A percentile compares a stretch with the other conserved stretches of the same genome.
Evolutionary conservation across 2,113 vertebrate species (phyloP).

Genomic region (Psittacula cyanocephala): DNA sequence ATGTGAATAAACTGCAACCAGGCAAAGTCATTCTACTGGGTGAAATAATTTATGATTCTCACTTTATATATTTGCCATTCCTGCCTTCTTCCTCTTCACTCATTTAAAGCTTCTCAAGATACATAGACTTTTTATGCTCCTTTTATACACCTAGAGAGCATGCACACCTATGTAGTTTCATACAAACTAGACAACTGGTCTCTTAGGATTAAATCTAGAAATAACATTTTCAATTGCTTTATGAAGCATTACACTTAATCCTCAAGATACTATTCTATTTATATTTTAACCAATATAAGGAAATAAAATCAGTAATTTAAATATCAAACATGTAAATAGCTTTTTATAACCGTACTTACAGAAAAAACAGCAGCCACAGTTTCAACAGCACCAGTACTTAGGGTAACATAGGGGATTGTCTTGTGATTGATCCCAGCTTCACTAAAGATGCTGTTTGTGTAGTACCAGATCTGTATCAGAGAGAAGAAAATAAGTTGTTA

Average conservation of each 20-base stretch:
- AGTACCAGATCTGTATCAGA: slow-evolving; percentile 90
- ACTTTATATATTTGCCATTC: not conserved
- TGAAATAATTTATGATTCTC: not conserved
- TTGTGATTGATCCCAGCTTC: slow-evolving; percentile 79
- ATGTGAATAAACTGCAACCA: not conserved
- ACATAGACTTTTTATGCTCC: not conserved
- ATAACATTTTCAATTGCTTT: not conserved
- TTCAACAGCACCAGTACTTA: slow-evolving; percentile 88
- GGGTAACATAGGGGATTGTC: slow-evolving; percentile 87
- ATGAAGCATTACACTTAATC: not conserved
- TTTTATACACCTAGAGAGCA: not conserved
- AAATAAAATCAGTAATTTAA: not conserved
- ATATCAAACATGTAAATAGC: not conserved
- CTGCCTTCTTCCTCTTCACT: not conserved
- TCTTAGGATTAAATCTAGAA: not conserved
- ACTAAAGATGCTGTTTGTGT: slow-evolving; percentile 88
- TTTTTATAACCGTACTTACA: slow-evolving; percentile 77
- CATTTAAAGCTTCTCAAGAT: not conserved
- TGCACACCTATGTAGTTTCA: not conserved
- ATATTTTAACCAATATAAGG: not conserved
- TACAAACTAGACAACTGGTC: not conserved
- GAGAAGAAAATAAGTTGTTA: not conserved
- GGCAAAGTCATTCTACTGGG: not conserved
- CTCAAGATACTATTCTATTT: not conserved
- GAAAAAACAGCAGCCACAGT: slow-evolving; percentile 86